Evolutionary conservation across 2,797 vertebrate genomes (phyloP).

Genomic region (Meda fulgida): DNA sequence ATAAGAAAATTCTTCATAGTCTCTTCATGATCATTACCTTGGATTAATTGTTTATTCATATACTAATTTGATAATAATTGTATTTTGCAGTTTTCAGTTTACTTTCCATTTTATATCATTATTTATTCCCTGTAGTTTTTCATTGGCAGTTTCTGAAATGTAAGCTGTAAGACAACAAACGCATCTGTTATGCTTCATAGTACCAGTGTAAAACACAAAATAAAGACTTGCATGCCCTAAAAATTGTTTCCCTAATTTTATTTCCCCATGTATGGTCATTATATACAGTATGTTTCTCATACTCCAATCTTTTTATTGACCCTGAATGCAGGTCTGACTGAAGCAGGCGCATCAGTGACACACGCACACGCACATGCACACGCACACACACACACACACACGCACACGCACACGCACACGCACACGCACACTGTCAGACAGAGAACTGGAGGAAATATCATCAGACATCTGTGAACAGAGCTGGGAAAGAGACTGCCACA

Average conservation of each 20-base stretch:
- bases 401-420: no score
- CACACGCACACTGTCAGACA: constrained; percentile 23
- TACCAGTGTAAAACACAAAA: neutral
- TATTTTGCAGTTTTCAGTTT: neutral
- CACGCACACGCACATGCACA: neutral
- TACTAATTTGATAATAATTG: no score
- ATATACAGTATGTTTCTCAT: neutral
- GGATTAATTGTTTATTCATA: neutral
- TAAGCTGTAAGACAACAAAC: neutral
- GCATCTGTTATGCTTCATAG: neutral
- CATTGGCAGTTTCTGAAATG: neutral
- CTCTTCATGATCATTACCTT: neutral
- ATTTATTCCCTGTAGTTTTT: neutral
- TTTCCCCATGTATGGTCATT: no score
- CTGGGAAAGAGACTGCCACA: constrained; percentile 34
- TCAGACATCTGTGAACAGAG: constrained; percentile 46
- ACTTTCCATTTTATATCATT: neutral
- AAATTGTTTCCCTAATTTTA: neutral
- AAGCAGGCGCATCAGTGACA: neutral
- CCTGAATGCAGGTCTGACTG: neutral
- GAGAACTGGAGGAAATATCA: constrained; percentile 46
- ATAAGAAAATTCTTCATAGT: neutral
- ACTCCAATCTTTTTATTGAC: neutral
- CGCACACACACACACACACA: no score
- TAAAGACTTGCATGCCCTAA: neutral